Evolutionary conservation across 2,113 vertebrate genomes (phyloP).

Genomic region (Triplophysa tibetana): DNA sequence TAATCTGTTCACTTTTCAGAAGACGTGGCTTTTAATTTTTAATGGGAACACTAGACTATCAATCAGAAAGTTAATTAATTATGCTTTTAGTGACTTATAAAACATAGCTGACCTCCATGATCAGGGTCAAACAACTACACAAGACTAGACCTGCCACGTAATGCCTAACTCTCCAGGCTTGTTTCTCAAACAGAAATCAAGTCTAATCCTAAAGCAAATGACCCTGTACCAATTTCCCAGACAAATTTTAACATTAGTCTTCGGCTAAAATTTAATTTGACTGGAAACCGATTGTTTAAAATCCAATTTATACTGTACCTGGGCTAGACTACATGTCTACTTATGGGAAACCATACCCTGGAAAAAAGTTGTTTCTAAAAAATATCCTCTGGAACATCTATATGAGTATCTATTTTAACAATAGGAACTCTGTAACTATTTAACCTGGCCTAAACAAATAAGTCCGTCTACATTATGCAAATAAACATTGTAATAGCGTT

Average conservation of each 20-base stretch:
- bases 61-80: slow-evolving; percentile 40
- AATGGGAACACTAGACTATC: slow-evolving; percentile 8
- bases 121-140: slow-evolving; percentile 2
- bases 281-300: not conserved
- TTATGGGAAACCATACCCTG: not conserved
- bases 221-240: not conserved
- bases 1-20: not conserved
- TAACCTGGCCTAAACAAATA: slow-evolving; percentile 8
- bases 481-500: slow-evolving; percentile 31
- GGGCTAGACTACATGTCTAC: not conserved
- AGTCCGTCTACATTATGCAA: not conserved
- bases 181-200: slow-evolving; percentile 16
- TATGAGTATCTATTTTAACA: not conserved
- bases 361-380: not conserved
- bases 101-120: slow-evolving; percentile 7
- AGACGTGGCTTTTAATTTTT: not conserved
- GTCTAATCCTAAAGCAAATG: not conserved
- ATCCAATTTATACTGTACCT: not conserved
- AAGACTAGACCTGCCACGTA: not conserved
- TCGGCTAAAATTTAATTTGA: not conserved
- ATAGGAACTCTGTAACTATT: slow-evolving; percentile 1
- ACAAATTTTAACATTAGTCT: not conserved
- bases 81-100: slow-evolving; percentile 17
- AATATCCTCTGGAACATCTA: no score
- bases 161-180: not conserved